Evolutionary conservation across 2,888 invertebrate species (phyloP), one percentile per base, ranked within the genome.

Genomic region (Acronicta leporina): DNA sequence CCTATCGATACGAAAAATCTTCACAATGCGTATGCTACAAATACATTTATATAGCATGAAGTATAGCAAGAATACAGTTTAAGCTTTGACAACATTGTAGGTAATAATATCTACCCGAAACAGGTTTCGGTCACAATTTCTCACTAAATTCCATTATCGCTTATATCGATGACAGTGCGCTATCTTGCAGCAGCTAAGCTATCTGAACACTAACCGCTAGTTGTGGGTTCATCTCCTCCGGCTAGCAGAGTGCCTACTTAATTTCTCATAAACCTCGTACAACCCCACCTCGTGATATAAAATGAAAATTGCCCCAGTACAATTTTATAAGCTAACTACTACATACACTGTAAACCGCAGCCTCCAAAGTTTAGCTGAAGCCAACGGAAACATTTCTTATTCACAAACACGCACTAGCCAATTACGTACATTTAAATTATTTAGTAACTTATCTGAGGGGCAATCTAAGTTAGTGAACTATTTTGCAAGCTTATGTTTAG

Each of bases 391-490:
- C 77, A 86, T 87, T 77, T 81, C 80, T 86, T 87, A 89, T 87
- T 87, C 83, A 86, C 74, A 80, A 81, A 82, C 80, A 83, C 83
- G 81, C 81, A 86, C 79, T 66, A 87, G 87, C 88, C 87, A 87
- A 88, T 88, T 89, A 87, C 71, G 59, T 63, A 48, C 72, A 75
- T 73, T 82, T 84, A 73, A 83, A 87, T 86, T 84, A 88, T 89
- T 82, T 79, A 86, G 79, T 70, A 74, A 60, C 77, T 70, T 76
- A 82, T 81, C 69, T 60, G 42, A 60, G 62, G 59, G 48, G 65
- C 41, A 68, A 74, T 79, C 73, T 75, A 70, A 77, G 63, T 77
- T 78, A 46, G 72, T 50, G 57, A 75, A 77, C 68, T 68, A 68
- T 70, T 73, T 69, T 70, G 58, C 15, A 25, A 55, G 49, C 25